These are phyloP conservation scores for Aurelia aurita complex sp. Pacific DNA, from an alignment of 30 jellyfish, hydroid and myxozoan species.

Conservation along the genomic window DNA sequence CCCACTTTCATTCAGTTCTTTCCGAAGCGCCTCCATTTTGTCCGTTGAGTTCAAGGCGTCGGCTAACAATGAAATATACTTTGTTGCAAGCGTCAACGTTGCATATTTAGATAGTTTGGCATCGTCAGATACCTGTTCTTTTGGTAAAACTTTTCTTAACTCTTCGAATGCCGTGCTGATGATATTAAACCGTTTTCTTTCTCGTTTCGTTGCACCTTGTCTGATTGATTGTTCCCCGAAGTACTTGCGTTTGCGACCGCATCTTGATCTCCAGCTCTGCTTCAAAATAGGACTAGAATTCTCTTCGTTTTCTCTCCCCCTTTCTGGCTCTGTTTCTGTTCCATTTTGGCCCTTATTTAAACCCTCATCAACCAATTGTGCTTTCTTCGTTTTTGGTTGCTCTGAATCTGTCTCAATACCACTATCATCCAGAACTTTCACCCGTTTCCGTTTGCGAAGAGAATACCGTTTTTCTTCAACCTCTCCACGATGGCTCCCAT, in stretches of 20 bases:
- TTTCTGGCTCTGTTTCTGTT: neutral
- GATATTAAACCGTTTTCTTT: constrained; percentile 42
- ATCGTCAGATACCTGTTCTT: constrained; percentile 19
- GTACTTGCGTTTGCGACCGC: constrained; percentile 63
- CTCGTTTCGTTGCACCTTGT: constrained; percentile 65
- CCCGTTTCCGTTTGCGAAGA: constrained; percentile 13
- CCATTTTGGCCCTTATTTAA: neutral
- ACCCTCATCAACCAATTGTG: neutral
- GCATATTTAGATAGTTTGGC: constrained; percentile 43
- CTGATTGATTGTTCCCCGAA: constrained; percentile 47
- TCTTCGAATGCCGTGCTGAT: constrained; percentile 49
- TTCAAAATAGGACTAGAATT: constrained; percentile 2
- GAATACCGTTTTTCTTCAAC: neutral
- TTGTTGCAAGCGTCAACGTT: constrained; percentile 40
- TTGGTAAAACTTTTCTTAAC: constrained; percentile 31
- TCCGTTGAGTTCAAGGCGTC: constrained; percentile 26
- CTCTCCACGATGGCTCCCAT: constrained; percentile 14
- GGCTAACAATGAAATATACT: constrained; percentile 30
- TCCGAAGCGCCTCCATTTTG: constrained; percentile 20
- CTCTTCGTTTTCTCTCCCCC: constrained; percentile 8
- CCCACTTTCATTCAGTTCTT: neutral
- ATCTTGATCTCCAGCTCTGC: constrained; percentile 47
- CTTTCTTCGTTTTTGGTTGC: too few relatives aligned
- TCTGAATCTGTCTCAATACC: too few relatives aligned
- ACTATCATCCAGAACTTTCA: neutral